These are phyloP conservation scores for Protosalanx chinensis DNA, from an alignment of 2,797 vertebrate genomes.

Conservation along the genomic window DNA sequence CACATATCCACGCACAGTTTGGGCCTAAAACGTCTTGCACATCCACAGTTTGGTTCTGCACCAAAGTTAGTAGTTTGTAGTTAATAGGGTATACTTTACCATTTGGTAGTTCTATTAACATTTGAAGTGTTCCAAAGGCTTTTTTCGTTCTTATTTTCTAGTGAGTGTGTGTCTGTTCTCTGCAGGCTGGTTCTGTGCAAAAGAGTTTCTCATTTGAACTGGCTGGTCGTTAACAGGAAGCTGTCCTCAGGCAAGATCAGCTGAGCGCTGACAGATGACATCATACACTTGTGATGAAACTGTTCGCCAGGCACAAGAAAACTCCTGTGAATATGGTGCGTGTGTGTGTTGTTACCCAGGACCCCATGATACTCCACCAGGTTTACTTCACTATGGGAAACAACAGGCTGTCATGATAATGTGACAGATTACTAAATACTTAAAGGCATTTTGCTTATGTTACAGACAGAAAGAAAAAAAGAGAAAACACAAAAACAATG, in stretches of 20 bases:
- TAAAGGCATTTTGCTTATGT: too few relatives aligned
- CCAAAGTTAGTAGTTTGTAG: too few relatives aligned
- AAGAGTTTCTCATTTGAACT: neutral
- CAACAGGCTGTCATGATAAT: too few relatives aligned
- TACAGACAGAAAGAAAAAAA: too few relatives aligned
- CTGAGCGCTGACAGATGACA: conserved; percentile 14
- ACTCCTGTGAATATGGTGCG: neutral
- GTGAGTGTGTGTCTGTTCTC: neutral
- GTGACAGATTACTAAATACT: too few relatives aligned
- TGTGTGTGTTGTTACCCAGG: too few relatives aligned
- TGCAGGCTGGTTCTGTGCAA: neutral
- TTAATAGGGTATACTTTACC: too few relatives aligned
- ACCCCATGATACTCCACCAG: too few relatives aligned
- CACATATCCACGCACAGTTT: neutral
- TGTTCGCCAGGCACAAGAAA: neutral
- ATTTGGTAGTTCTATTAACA: neutral
- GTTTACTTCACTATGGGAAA: too few relatives aligned
- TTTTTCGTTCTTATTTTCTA: too few relatives aligned
- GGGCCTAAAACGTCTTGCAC: neutral
- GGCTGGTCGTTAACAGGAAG: neutral
- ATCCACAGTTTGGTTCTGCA: conserved; percentile 8
- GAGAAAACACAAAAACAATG: too few relatives aligned
- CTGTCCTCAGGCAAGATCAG: neutral
- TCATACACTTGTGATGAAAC: neutral
- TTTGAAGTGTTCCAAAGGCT: neutral